Evolutionary conservation across 2,797 vertebrate species (phyloP).

Genomic region (Periparus ater): DNA sequence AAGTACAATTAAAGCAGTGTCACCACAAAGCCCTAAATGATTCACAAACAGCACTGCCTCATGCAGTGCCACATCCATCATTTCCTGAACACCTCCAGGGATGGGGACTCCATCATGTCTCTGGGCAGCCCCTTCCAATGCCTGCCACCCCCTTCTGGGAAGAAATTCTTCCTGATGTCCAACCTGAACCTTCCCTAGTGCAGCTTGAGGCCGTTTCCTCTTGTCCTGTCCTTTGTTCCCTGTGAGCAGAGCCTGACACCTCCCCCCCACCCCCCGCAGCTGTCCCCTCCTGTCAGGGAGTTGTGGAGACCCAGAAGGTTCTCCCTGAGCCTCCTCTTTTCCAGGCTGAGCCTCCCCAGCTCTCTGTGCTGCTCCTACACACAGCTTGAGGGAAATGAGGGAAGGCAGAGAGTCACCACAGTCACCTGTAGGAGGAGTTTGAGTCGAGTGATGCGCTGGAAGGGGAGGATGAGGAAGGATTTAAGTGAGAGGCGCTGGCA

Average conservation of each 20-base stretch:
- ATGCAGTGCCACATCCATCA: neutral
- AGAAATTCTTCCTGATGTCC: neutral
- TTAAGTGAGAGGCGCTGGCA: conserved; percentile 95
- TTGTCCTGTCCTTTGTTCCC: neutral
- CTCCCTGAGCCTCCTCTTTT: neutral
- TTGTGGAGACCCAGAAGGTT: neutral
- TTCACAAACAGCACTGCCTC: neutral
- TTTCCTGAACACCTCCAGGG: neutral
- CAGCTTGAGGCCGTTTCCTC: neutral
- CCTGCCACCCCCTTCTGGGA: neutral
- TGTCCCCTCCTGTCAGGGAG: neutral
- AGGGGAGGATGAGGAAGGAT: conserved; percentile 96
- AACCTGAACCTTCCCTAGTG: neutral
- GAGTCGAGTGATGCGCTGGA: conserved; percentile 95
- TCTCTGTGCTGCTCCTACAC: neutral
- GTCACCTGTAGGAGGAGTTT: conserved; percentile 94
- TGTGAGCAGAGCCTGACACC: fast-evolving
- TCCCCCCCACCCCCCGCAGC: too few species aligned
- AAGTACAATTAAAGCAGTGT: neutral
- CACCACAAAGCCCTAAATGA: neutral
- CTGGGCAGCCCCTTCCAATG: neutral
- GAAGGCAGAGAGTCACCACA: neutral
- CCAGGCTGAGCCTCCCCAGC: neutral
- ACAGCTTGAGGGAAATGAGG: neutral
- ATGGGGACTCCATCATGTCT: neutral